Base-by-base conservation (phyloP, 2,888 invertebrate genomes). In the Mellilla xanthometata region DNA sequence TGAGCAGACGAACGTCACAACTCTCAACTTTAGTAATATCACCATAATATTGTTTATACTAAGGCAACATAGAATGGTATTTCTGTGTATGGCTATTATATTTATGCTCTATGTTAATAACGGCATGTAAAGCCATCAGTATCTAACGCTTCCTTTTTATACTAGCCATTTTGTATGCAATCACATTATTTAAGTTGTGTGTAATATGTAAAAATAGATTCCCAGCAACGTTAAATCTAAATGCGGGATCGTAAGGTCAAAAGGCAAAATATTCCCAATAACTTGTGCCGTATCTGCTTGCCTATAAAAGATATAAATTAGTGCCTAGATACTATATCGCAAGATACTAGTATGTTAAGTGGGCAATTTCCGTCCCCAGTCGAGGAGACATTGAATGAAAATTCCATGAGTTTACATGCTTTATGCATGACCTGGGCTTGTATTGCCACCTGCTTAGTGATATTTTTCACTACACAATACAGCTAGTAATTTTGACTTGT, bases 341-440 rank as follows among this genome's bases (percentile, higher is more conserved):
- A 10, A 24, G 8, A 24, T 24, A 19, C 6, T 15, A 31, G 31
- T 47, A 39, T 48, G 41, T 23, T 39, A 48, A 48, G 47, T 41
- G 41, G 41, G 38, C 33, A 48, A 42, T 41, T 42, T 52, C 41
- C 36, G 31, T 35, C 27, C 23, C 30, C n/a, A n/a, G n/a, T n/a
- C n/a, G n/a, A 13, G 12, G 32, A 19, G 15, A 19, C 44, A 35
- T 32, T 42, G 7, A 24, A 19, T 31, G 43, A 38, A 26, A 31
- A 32, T 15, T 28, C 34, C 12, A 24, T 34, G 30, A 39, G 4
- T 34, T 34, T 29, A 34, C 39, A 30, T 39, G 28, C 38, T 24
- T 39, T 24, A 46, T 40, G 41, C 31, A 40, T 32, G 35, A 13
- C 12, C 44, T 44, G 15, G n/a, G n/a, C n/a, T 6, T 19, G 15